Conservation (phyloP, 2,113 vertebrate species). For the Myiozetetes cayanensis region DNA sequence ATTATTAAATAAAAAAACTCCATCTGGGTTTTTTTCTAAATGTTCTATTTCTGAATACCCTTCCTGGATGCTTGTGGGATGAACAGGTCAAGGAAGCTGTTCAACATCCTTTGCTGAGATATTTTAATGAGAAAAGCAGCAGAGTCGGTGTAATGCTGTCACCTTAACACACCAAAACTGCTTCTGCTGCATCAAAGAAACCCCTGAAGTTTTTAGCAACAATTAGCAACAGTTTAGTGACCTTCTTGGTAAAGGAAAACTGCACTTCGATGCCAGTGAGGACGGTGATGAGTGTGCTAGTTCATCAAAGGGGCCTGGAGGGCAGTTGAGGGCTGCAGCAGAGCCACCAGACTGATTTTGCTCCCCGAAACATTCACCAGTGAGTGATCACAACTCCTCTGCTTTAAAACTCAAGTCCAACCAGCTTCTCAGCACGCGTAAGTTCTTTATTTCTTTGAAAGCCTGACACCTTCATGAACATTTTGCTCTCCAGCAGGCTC, state of each 20-base stretch:
- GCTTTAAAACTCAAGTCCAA: not conserved
- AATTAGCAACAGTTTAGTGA: not conserved
- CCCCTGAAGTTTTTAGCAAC: not conserved
- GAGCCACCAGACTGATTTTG: not conserved
- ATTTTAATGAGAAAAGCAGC: not conserved
- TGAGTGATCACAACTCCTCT: not conserved
- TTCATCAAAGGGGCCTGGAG: not conserved
- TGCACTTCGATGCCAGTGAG: not conserved
- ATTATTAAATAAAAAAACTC: not conserved
- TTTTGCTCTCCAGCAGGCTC: not conserved
- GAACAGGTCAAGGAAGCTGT: not conserved
- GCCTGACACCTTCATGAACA: not conserved
- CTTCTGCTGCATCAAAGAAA: not conserved
- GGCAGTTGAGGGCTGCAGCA: not conserved
- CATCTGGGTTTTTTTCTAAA: not conserved
- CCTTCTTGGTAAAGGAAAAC: not conserved
- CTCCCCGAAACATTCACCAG: not conserved
- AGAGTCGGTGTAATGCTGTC: not conserved
- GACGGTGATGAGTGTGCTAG: not conserved
- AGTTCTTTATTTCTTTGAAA: not conserved
- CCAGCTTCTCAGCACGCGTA: not conserved
- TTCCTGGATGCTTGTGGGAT: not conserved
- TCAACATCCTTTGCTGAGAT: not conserved
- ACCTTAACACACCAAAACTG: not conserved
- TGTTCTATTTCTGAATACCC: not conserved